These are phyloP conservation scores for Cebus imitator DNA, from an alignment of 2,113 vertebrate genomes.

Conservation along the genomic window DNA sequence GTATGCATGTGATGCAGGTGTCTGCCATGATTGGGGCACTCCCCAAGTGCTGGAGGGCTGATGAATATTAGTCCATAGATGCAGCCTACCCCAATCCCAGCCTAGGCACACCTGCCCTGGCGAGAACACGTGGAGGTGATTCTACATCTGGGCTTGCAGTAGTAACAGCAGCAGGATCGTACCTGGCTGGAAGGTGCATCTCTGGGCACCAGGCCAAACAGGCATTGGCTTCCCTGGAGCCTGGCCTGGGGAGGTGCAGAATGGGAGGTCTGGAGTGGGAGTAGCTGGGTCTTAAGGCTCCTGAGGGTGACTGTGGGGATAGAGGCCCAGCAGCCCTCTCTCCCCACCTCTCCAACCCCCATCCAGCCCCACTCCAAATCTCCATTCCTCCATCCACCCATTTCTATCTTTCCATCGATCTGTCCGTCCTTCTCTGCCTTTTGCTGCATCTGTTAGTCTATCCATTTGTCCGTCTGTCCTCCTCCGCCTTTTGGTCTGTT, in stretches of 20 bases:
- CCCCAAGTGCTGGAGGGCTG: background rate
- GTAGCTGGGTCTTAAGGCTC: background rate
- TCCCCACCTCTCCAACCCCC: rapidly evolving
- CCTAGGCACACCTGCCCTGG: slow-evolving; percentile 10
- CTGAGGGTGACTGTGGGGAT: background rate
- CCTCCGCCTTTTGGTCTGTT: background rate
- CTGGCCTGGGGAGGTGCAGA: background rate
- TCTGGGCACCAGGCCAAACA: background rate
- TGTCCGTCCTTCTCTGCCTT: background rate
- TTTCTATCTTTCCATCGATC: too few species aligned
- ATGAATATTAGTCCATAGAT: background rate
- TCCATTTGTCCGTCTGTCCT: background rate
- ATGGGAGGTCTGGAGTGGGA: background rate
- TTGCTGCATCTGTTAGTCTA: background rate
- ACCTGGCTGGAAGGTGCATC: background rate
- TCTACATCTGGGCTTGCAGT: slow-evolving; percentile 23
- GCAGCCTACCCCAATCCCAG: background rate
- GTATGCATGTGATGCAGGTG: too few species aligned
- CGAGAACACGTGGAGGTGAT: background rate
- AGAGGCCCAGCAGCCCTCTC: background rate
- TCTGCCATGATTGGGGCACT: background rate
- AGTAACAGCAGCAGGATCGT: background rate
- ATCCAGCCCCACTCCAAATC: background rate
- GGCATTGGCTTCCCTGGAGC: background rate
- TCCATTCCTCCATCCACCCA: background rate